Evolutionary conservation across 2,113 vertebrate genomes (phyloP).

Genomic region (Vireo altiloquus): DNA sequence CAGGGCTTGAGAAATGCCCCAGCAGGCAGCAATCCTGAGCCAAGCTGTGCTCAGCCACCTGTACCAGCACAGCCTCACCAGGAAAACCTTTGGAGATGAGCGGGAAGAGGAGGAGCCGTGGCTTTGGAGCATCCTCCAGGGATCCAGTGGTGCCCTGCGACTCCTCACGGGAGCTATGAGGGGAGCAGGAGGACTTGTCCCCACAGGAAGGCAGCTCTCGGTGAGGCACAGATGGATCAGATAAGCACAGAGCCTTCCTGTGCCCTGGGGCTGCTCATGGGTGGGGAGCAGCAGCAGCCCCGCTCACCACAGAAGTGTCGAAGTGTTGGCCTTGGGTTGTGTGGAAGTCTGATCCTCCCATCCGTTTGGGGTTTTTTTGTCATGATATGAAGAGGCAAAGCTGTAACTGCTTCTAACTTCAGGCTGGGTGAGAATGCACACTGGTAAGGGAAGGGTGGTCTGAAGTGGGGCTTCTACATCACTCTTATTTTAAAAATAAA

Average conservation of each 20-base stretch:
- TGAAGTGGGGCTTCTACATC: not conserved
- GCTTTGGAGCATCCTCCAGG: not conserved
- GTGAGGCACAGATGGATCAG: not conserved
- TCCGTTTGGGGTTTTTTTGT: not conserved
- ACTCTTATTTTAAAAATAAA: not conserved
- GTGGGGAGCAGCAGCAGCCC: not conserved
- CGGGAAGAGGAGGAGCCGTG: accelerated
- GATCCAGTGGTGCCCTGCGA: not conserved
- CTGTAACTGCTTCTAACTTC: not conserved
- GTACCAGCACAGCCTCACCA: no score
- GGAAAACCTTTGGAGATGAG: not conserved
- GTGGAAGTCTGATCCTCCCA: not conserved
- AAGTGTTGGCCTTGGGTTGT: not conserved
- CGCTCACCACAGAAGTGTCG: not conserved
- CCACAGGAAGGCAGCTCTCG: not conserved
- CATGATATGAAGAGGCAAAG: not conserved
- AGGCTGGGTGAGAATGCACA: not conserved
- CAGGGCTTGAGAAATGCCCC: not conserved
- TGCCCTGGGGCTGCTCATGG: not conserved
- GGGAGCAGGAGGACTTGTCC: not conserved
- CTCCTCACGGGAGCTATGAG: accelerated
- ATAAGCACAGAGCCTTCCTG: not conserved
- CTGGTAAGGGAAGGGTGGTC: no score
- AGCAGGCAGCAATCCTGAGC: not conserved
- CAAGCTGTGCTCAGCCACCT: not conserved